Conservation (phyloP, 2,888 invertebrate genomes). For the Watsonalla cultraria region DNA sequence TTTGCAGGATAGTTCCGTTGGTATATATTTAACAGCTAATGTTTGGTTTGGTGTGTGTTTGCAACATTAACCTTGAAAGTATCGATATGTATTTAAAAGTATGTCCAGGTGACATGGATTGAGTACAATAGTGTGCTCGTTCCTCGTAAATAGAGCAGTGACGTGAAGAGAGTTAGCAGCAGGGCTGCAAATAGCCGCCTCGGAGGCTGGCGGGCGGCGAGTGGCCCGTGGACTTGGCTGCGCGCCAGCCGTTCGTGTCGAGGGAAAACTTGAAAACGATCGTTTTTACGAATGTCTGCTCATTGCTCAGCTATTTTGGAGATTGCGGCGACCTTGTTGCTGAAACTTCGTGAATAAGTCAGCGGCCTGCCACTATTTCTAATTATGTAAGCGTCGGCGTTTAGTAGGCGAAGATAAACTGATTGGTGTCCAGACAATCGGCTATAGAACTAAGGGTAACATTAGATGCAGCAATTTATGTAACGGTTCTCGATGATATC, state of each 20-base stretch:
- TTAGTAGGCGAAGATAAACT: constrained; percentile 22
- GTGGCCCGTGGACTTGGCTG: constrained; percentile 49
- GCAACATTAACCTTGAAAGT: constrained; percentile 49
- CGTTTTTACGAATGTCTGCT: constrained; percentile 72
- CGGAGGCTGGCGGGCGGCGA: constrained; percentile 55
- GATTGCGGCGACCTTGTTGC: constrained; percentile 66
- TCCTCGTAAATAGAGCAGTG: constrained; percentile 71
- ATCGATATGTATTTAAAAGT: constrained; percentile 33
- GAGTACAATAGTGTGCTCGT: constrained; percentile 59
- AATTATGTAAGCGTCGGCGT: constrained; percentile 44
- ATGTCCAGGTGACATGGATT: constrained; percentile 65
- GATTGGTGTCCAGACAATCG: constrained; percentile 12
- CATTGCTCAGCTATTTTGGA: constrained; percentile 66
- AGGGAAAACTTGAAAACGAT: constrained; percentile 63
- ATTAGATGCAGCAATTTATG: not conserved
- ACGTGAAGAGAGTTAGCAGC: constrained; percentile 63
- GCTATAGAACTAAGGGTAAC: constrained; percentile 12
- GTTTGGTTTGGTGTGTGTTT: constrained; percentile 7
- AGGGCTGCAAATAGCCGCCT: constrained; percentile 64
- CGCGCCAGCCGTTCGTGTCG: constrained; percentile 53
- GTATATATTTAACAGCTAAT: not conserved
- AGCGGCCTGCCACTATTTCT: constrained; percentile 57
- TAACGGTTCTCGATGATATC: no score
- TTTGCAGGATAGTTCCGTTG: not conserved
- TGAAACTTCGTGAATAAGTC: constrained; percentile 47